A percentile compares a stretch with the other conserved stretches of the same genome.
These are phyloP conservation scores for Typhlichthys eigenmanni DNA, from an alignment of 2,797 vertebrate genomes.

Conservation along the genomic window DNA sequence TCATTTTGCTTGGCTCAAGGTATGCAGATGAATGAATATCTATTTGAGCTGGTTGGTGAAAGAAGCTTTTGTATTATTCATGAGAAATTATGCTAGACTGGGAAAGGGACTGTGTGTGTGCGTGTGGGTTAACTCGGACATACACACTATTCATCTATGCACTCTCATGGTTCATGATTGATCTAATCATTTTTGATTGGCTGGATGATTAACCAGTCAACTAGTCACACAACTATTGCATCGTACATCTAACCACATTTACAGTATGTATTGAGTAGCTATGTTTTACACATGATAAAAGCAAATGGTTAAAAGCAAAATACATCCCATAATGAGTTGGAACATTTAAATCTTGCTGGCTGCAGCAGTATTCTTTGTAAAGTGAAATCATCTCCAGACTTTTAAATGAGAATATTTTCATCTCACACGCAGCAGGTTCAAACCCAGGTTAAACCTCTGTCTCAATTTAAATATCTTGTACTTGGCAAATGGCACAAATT, in stretches of 20 bases:
- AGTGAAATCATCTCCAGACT: slow-evolving; percentile 13
- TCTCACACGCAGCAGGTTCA: slow-evolving; percentile 47
- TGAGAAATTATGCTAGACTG: slow-evolving; percentile 61
- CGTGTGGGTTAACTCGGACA: slow-evolving; percentile 14
- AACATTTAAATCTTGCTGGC: slow-evolving; percentile 1
- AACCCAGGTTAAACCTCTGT: slow-evolving; percentile 51
- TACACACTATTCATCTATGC: slow-evolving; percentile 13
- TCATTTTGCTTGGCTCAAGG: slow-evolving; percentile 77
- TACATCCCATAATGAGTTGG: neutral
- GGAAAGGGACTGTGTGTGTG: slow-evolving; percentile 25
- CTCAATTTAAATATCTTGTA: slow-evolving; percentile 43
- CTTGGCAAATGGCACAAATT: slow-evolving; percentile 33
- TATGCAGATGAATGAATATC: slow-evolving; percentile 81
- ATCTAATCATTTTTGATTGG: too few species aligned
- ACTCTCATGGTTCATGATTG: neutral
- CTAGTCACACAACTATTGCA: too few species aligned
- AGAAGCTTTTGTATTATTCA: slow-evolving; percentile 79
- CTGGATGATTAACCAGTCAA: too few species aligned
- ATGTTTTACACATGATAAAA: neutral
- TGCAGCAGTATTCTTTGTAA: slow-evolving; percentile 6
- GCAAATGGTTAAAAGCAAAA: neutral
- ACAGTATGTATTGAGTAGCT: neutral
- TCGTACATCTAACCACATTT: too few species aligned
- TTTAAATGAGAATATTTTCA: slow-evolving; percentile 33
- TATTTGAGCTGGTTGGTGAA: slow-evolving; percentile 76